Percentiles rank a stretch among this genome's conserved stretches.
These are phyloP conservation scores for Hirudo medicinalis DNA, from an alignment of 1,140 invertebrate species.

Conservation along the genomic window DNA sequence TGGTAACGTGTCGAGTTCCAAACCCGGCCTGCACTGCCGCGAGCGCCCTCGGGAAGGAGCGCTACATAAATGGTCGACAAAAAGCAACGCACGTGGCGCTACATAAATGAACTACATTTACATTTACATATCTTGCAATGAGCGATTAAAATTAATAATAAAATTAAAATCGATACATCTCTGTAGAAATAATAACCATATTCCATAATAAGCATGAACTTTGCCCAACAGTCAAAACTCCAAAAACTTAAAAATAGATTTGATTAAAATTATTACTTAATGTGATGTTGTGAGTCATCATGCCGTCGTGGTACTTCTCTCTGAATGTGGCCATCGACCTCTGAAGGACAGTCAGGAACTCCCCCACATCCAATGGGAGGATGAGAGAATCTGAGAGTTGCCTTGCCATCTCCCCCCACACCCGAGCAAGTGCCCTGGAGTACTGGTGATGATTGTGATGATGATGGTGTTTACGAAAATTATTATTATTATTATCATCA, in stretches of 20 bases:
- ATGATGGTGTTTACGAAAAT: background rate
- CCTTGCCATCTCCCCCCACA: conserved; percentile 35
- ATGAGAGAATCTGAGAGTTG: conserved; percentile 37
- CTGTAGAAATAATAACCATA: no score
- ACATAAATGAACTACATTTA: no score
- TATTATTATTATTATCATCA: background rate
- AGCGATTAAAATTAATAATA: no score
- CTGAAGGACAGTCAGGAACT: conserved; percentile 14
- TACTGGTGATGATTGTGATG: conserved; percentile 18
- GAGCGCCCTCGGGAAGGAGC: no score
- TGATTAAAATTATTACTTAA: background rate
- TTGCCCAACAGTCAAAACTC: background rate
- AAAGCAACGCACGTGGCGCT: no score
- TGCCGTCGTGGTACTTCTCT: background rate
- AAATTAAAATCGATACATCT: no score
- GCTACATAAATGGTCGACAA: no score
- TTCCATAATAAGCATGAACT: background rate
- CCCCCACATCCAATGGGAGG: conserved; percentile 36
- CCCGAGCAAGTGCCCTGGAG: conserved; percentile 34
- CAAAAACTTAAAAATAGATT: background rate
- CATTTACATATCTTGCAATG: no score
- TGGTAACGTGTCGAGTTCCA: no score
- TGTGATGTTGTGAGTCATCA: conserved; percentile 1
- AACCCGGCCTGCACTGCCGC: no score
- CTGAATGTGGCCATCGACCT: background rate